Conservation (phyloP, 2,113 vertebrate species). For the Alligator sinensis region DNA sequence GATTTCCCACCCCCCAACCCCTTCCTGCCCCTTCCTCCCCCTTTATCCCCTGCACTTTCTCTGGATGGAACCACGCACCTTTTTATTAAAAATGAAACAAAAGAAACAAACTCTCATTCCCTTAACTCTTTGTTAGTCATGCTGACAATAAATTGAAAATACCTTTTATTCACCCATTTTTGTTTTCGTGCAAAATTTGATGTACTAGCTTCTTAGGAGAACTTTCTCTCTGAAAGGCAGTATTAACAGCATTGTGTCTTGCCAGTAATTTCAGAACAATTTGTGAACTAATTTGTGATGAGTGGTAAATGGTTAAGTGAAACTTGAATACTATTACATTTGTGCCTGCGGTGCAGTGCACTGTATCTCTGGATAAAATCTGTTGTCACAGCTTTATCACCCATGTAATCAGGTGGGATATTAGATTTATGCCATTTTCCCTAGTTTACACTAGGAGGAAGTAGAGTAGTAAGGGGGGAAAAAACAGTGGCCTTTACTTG, state of each 20-base stretch:
- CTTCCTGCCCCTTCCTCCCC: not conserved
- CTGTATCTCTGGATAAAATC: slow-evolving; percentile 43
- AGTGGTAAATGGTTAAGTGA: slow-evolving; percentile 39
- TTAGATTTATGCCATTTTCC: slow-evolving; percentile 40
- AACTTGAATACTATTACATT: not conserved
- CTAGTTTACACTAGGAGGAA: slow-evolving; percentile 51
- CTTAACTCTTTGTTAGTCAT: not conserved
- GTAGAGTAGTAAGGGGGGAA: slow-evolving; percentile 41
- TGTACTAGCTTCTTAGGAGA: not conserved
- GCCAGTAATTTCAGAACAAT: rapidly evolving
- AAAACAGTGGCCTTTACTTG: slow-evolving; percentile 58
- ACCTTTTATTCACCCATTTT: not conserved
- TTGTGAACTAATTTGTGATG: not conserved
- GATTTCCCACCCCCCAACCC: not conserved
- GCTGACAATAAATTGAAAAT: not conserved
- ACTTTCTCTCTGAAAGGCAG: not conserved
- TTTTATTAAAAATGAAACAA: not conserved
- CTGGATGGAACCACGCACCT: not conserved
- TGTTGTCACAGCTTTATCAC: slow-evolving; percentile 55
- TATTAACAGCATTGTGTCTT: not conserved
- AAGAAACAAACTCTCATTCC: not conserved
- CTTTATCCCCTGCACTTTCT: not conserved
- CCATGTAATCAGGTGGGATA: slow-evolving; percentile 60
- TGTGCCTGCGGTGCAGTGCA: not conserved
- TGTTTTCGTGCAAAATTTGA: not conserved